phyloP scores from a whole-genome alignment of 2,888 invertebrate genomes.

The Parthenolecanium corni region DNA sequence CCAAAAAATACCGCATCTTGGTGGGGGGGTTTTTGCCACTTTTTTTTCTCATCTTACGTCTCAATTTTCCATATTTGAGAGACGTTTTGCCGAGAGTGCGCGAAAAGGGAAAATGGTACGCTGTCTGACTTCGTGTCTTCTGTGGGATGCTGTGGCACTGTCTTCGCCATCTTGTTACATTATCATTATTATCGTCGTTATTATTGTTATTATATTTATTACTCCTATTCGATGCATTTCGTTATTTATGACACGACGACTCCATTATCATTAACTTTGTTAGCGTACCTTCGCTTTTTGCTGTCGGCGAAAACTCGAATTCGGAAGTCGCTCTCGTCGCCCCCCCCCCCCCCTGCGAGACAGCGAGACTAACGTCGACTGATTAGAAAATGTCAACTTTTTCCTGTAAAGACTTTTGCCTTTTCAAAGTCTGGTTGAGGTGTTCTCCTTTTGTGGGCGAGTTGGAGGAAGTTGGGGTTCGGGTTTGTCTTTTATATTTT shows the following conservation, averaged over 20 bases:
- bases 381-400: too few relatives aligned
- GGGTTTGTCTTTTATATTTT: too few relatives aligned
- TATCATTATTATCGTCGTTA: slow-evolving; percentile 3
- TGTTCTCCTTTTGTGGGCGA: neutral
- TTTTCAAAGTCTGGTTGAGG: neutral
- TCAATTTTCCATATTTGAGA: neutral
- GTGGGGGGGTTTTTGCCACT: too few relatives aligned
- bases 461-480: too few relatives aligned
- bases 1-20: too few relatives aligned
- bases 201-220: slow-evolving; percentile 5
- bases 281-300: neutral
- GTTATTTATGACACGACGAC: slow-evolving; percentile 12
- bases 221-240: slow-evolving; percentile 9
- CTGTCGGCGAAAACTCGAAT: slow-evolving; percentile 7
- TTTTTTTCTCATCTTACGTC: too few relatives aligned
- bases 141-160: neutral
- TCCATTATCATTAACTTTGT: slow-evolving; percentile 21
- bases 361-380: too few relatives aligned
- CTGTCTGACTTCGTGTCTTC: too few relatives aligned
- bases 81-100: neutral
- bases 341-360: neutral
- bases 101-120: too few relatives aligned
- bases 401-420: neutral
- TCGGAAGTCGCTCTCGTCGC: slow-evolving; percentile 14
- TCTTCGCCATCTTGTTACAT: neutral